Base-by-base conservation (phyloP, 2,113 vertebrate species). In the Barbus barbus region DNA sequence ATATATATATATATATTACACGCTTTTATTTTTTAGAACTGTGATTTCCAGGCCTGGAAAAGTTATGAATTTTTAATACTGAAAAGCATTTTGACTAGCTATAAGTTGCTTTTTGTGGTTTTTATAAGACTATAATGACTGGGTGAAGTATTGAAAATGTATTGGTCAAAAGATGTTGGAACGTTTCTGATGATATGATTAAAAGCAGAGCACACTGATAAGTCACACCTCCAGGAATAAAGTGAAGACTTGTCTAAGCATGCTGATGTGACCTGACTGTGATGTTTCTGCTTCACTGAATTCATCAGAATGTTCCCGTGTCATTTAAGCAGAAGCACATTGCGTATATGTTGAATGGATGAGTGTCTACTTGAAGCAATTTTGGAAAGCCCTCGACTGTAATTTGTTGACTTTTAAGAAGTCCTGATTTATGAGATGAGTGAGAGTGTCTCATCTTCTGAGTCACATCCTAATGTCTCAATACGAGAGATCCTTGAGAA, bases 381-480 rank as follows among this genome's bases (percentile, higher is more conserved):
- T 13, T 13, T 44, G 22, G 22, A 72, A 72, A 72, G 69, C 69
- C n/a, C 38, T 73, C 22, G 11, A 5, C 6, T 24, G 41, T 26
- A 16, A 9, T 44, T 44, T 41, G 36, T 24, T 72, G 38, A 24
- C 38, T 24, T 73, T 44, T 26, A 44, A n/a, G 7, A 58, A 78
- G 22, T 78, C 7, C 20, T 77, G 48, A 53, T 13, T 56, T 77
- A 6, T 36, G 60, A 26, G 28, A 22, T 24, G 78, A 31, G 53
- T 6, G 20, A 26, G 75, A 72, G 74, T n/a, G 61, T 36, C n/a
- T 76, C 80, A 61, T 9, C 67, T 72, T 20, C 38, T 83, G 75
- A 83, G 58, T 83, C 76, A 83, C 56, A 83, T 85, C 75, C 80
- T 67, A 44, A 51, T 53, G 26, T 31, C 26, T 51, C 13, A n/a